Base-by-base conservation (phyloP, 2,888 invertebrate species). In the Tridacna gigas region DNA sequence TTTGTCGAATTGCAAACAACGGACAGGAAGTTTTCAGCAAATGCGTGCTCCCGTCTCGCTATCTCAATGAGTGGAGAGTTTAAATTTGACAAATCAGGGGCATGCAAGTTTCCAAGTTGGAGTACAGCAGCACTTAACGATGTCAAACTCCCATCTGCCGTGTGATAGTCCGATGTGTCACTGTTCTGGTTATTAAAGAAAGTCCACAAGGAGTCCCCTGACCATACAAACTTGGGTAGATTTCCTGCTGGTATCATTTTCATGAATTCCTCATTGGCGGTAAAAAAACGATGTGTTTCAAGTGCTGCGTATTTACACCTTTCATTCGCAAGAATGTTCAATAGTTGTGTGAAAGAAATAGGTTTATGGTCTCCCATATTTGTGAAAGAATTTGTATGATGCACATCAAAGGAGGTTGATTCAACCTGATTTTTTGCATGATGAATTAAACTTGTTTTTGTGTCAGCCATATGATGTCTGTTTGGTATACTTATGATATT, bases 1-100 rank as follows among this genome's bases (percentile, higher is more conserved):
- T 91, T 93, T 48, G 94, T 94, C 15, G 93, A 93, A 83, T 91
- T 93, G 84, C 93, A 94, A 80, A 94, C 94, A 83, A 94, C 92
- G 37, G 92, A 91, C 25, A 94, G 90, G 83, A 94, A 94, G 47
- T 90, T 91, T 79, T 91, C 92, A 12, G 94, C 93, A 88, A 94
- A 94, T 51, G 91, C 91, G 67, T 93, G 91, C 86, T 94, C 94
- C 37, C 90, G 86, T 65, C 90, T 86, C 11, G 92, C 89, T 79
- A 94, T 93, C 28, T 94, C 93, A 7, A 92, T 84, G 13, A 94
- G 88, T 11, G 94, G 94, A 25, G 93, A 92, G 61, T 89, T 87
- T 71, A 91, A 87, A 25, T 83, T 82, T 15, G 94, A 93, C 9
- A 94, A 87, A 86, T 94, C 94, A 15, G 94, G 94, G 0, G 93